These are phyloP conservation scores for Bergia puertoricense DNA, from an alignment of 92 coral and sea anemone genomes.

Conservation along the genomic window DNA sequence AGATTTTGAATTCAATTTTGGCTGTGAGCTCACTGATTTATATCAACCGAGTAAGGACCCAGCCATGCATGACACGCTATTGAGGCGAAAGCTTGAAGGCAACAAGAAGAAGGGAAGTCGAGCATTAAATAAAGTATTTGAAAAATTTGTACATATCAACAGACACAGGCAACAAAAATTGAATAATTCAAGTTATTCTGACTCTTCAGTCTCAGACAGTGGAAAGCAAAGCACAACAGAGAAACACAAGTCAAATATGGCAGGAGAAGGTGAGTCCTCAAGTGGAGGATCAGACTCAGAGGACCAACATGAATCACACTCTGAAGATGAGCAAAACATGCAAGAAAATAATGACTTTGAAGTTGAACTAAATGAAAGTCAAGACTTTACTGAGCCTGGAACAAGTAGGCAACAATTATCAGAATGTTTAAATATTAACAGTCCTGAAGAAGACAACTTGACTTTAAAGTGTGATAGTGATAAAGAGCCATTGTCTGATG, in stretches of 20 bases:
- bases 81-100: conserved; percentile 67
- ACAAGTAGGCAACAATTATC: neutral
- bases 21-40: conserved; percentile 80
- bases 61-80: conserved; percentile 57
- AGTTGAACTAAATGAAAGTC: conserved; percentile 21
- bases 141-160: conserved; percentile 65
- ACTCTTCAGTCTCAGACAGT: conserved; percentile 14
- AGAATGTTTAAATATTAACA: neutral
- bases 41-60: conserved; percentile 74
- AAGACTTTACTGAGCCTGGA: neutral
- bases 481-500: neutral
- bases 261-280: neutral
- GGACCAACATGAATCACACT: neutral
- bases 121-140: conserved; percentile 76
- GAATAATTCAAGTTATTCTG: conserved; percentile 2
- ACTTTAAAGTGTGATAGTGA: neutral
- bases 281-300: neutral
- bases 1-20: conserved; percentile 84
- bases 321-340: conserved; percentile 31
- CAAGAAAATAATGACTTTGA: conserved; percentile 38
- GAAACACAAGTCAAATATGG: conserved; percentile 15
- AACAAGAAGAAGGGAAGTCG: conserved; percentile 64
- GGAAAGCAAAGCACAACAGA: neutral
- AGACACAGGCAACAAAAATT: conserved; percentile 14
- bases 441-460: too few species aligned